Evolutionary conservation across 2,797 vertebrate genomes (phyloP), one percentile per base, ranked within the genome.

Genomic region (Alca torda): DNA sequence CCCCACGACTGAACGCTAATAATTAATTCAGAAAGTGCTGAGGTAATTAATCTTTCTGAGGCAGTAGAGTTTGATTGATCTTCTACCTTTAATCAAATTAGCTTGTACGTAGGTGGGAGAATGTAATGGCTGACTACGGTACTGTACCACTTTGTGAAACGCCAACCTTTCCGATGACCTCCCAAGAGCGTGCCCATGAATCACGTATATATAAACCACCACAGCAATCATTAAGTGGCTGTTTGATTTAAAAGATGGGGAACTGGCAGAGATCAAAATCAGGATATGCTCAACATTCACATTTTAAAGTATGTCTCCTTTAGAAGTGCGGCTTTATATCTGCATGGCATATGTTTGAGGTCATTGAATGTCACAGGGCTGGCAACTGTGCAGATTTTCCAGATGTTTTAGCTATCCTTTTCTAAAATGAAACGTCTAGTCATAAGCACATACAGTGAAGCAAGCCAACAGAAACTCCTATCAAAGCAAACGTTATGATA

Each of bases 31-130:
- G 96, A 97, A 89, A 97, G 94, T 87, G 85, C 88, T 93, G 85
- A 96, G 93, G 91, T 97, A 98, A 98, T 98, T 98, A 97, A 97
- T 98, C 92, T 97, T 98, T 96, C 88, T 85, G 85, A 97, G 77
- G 89, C 87, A 95, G 91, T 85, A 94, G 93, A 78, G 65, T 95
- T 96, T 97, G 95, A 98, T 97, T 98, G 98, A 98, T 98, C 93
- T 93, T 96, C 87, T 97, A 93, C 91, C 87, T 97, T 97, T 98
- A 97, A 98, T 96, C 89, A 97, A 97, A 98, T 98, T 97, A 98
- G 91, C 92, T 87, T 19, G 45, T 76, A 89, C 3, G 35, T 95
- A 95, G 97, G 80, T 96, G 82, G 54, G 86, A 92, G 91, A 83
- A n/a, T 93, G 95, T 89, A 94, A 65, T 63, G 84, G 95, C 94